These are phyloP conservation scores for Microplitis manilae DNA, from an alignment of 2,888 invertebrate species.

Conservation along the genomic window DNA sequence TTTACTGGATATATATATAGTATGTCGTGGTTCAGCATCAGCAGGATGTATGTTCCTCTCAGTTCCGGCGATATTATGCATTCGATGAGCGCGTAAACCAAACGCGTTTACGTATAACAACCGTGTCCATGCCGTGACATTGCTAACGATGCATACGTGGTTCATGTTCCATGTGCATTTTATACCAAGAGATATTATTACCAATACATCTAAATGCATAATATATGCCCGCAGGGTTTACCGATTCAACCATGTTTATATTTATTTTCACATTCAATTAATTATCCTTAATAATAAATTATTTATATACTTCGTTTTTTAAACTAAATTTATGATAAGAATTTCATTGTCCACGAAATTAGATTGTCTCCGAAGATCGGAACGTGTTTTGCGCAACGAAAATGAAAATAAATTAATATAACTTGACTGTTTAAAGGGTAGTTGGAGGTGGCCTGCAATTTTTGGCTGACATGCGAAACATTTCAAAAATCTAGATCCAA, in stretches of 20 bases:
- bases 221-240: slow-evolving; percentile 17
- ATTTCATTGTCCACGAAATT: too few species aligned
- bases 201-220: slow-evolving; percentile 30
- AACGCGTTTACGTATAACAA: slow-evolving; percentile 33
- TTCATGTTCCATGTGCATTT: neutral
- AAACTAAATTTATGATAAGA: too few species aligned
- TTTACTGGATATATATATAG: neutral
- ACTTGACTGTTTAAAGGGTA: too few species aligned
- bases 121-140: slow-evolving; percentile 12
- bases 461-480: too few species aligned
- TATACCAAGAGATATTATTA: neutral
- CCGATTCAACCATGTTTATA: neutral
- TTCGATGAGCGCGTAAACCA: slow-evolving; percentile 40
- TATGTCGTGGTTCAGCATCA: slow-evolving; percentile 4
- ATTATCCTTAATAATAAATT: neutral
- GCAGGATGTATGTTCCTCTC: slow-evolving; percentile 6
- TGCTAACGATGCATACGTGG: slow-evolving; percentile 12
- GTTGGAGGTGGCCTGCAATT: too few species aligned
- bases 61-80: slow-evolving; percentile 38
- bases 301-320: too few species aligned
- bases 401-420: too few species aligned
- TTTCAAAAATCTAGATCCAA: too few species aligned
- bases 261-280: neutral
- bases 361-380: too few species aligned
- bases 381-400: too few species aligned